Conservation (phyloP, 2,113 vertebrate genomes). For the Pachypanchax playfairii region DNA sequence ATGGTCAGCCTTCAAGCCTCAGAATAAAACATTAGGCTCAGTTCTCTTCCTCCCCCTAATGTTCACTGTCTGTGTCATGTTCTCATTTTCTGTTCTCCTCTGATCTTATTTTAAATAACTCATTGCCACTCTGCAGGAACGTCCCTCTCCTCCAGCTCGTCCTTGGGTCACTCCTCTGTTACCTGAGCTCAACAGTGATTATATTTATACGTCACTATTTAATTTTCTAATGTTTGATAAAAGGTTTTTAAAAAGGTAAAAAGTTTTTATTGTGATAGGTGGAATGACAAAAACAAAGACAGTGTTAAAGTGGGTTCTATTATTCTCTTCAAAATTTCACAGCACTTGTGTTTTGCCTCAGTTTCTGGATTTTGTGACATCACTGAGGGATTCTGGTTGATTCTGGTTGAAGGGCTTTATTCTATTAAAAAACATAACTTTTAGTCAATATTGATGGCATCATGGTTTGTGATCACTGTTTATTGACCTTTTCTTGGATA, state of each 20-base stretch:
- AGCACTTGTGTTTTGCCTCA: fast-evolving
- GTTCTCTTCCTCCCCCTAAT: slow-evolving; percentile 11
- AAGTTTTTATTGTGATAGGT: not conserved
- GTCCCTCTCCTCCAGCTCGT: slow-evolving; percentile 9
- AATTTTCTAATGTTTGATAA: not conserved
- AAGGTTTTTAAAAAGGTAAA: not conserved
- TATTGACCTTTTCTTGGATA: no score
- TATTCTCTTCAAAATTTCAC: not conserved
- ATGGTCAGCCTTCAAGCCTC: slow-evolving; percentile 37
- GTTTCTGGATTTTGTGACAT: not conserved
- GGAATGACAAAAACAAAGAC: not conserved
- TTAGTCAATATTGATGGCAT: no score
- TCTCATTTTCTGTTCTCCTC: slow-evolving; percentile 30
- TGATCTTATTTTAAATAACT: slow-evolving; percentile 31
- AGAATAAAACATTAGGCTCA: slow-evolving; percentile 56
- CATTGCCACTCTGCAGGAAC: slow-evolving; percentile 27
- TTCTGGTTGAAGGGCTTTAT: not conserved
- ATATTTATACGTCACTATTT: not conserved
- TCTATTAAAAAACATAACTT: no score
- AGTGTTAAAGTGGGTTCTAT: no score
- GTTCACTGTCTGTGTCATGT: slow-evolving; percentile 29
- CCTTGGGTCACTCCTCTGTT: slow-evolving; percentile 18
- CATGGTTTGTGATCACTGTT: no score
- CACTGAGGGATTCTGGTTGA: not conserved
- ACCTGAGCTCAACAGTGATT: slow-evolving; percentile 3